Conservation (phyloP, 2,113 vertebrate species). For the Echinops telfairi region DNA sequence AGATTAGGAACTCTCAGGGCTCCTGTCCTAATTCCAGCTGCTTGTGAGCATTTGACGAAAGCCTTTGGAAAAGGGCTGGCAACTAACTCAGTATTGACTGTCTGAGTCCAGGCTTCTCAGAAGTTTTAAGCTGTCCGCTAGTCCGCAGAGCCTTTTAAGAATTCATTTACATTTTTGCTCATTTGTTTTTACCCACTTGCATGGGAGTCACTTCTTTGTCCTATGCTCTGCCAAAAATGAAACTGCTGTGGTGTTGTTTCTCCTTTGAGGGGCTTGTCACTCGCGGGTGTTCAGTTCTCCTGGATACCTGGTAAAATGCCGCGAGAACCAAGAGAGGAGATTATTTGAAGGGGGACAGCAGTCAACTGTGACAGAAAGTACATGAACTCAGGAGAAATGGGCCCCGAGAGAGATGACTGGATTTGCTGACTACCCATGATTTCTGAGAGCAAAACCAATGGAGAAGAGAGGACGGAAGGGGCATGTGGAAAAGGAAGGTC, state of each 20-base stretch:
- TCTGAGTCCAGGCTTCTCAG: not conserved
- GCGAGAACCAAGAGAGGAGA: not conserved
- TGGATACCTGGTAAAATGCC: not conserved
- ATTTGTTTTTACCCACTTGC: not conserved
- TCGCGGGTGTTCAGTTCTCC: not conserved
- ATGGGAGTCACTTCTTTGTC: not conserved
- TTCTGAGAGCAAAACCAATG: not conserved
- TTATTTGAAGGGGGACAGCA: conserved; percentile 1
- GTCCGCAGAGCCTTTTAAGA: not conserved
- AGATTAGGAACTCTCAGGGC: not conserved
- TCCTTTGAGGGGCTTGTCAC: not conserved
- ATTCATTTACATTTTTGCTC: not conserved
- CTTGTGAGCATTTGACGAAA: not conserved
- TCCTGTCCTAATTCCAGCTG: not conserved
- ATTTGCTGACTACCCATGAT: not conserved
- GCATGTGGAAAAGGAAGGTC: too few relatives aligned
- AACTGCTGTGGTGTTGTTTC: not conserved
- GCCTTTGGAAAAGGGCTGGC: not conserved
- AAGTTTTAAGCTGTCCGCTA: not conserved
- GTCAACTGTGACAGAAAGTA: not conserved
- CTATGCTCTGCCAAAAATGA: not conserved
- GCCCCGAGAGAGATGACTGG: not conserved
- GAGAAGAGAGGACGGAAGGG: too few relatives aligned
- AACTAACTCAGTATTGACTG: not conserved
- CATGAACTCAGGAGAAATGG: not conserved